Base-by-base conservation (phyloP, 1,140 invertebrate genomes). In the Micrasema minimum region DNA sequence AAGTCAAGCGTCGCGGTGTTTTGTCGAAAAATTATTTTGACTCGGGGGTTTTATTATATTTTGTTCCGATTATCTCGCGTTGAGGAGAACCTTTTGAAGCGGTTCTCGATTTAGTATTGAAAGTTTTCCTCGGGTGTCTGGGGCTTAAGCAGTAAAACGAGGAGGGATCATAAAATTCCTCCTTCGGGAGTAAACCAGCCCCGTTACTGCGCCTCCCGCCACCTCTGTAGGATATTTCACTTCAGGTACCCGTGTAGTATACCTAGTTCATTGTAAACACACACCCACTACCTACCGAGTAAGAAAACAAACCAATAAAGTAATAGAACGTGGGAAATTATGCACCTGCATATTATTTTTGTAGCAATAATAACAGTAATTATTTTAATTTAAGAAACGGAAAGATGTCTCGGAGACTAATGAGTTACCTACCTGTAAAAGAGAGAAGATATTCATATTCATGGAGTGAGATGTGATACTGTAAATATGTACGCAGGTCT, bases 251-350 rank as follows among this genome's bases (percentile, higher is more conserved):
- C 23, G 51, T 14, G 23, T 16, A 35, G 20, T 10, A 22, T 14
- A 37, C 12, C 7, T 20, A 22, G 37, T 38, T 41, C 55, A 41
- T 20, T 18, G 7, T 7, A 16, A 11, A 48, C 4, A 7, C n/a
- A n/a, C n/a, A n/a, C n/a, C n/a, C n/a, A n/a, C n/a, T n/a, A n/a
- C n/a, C n/a, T n/a, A n/a, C n/a, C n/a, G 7, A 31, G 43, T 16
- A 46, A 46, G 16, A 38, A 59, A 59, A 59, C 55, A 59, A 41
- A 38, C 16, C 35, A 43, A 38, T 59, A 59, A 59, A 59, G 55
- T 10, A 41, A 59, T 41, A 35, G 37, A 31, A 41, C 35, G 55
- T 59, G 55, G 37, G 55, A 43, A 59, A 59, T n/a, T 41, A 38
- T 59, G 55, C 18, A 22, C 55, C 10, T 31, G 55, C 22, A 41